Evolutionary conservation across 2,113 vertebrate genomes (phyloP).

Genomic region (Silurus meridionalis): DNA sequence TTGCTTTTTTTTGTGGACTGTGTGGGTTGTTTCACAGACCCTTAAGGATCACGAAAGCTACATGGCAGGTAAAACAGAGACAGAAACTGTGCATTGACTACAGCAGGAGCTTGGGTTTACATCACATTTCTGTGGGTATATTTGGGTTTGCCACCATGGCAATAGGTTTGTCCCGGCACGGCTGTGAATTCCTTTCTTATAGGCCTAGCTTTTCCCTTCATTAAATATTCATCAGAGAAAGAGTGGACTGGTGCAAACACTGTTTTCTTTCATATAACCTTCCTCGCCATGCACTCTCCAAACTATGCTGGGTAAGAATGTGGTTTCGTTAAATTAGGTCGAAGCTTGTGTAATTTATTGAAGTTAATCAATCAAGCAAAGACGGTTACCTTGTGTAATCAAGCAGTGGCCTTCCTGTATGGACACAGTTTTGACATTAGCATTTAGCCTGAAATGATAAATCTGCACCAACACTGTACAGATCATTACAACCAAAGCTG

Average conservation of each 20-base stretch:
- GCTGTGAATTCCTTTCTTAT: slow-evolving; percentile 27
- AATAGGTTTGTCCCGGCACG: background rate
- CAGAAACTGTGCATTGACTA: background rate
- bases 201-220: slow-evolving; percentile 30
- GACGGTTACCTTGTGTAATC: slow-evolving; percentile 9
- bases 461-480: slow-evolving; percentile 1
- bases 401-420: background rate
- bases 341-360: slow-evolving; percentile 4
- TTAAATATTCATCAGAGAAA: slow-evolving; percentile 44
- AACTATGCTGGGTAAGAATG: background rate
- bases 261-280: slow-evolving; percentile 9
- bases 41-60: background rate
- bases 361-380: background rate
- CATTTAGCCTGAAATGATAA: background rate
- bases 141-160: slow-evolving; percentile 2
- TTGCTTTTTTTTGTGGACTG: background rate
- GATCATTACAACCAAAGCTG: background rate
- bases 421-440: background rate
- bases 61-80: background rate
- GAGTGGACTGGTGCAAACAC: slow-evolving; percentile 1
- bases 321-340: background rate
- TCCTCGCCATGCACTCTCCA: background rate
- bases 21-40: background rate
- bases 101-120: background rate
- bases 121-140: slow-evolving; percentile 2